Evolutionary conservation across 2,888 invertebrate genomes (phyloP).

Genomic region (Camponotus fellah): DNA sequence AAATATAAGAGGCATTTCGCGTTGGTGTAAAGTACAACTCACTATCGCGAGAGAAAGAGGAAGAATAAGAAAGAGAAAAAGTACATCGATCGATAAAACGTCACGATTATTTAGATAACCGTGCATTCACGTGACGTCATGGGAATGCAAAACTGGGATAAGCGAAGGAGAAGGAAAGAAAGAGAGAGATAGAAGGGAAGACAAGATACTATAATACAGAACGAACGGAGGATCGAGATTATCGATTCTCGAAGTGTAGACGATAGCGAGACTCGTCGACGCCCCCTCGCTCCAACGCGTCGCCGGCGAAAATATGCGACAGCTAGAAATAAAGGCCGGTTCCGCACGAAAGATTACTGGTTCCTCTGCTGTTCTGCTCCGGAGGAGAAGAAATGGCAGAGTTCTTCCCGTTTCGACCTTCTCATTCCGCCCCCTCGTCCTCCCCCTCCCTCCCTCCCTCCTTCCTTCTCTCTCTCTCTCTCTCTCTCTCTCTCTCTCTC

Average conservation of each 20-base stretch:
- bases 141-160: conserved; percentile 15
- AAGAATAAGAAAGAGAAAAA: conserved; percentile 28
- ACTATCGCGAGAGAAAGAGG: conserved; percentile 22
- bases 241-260: conserved; percentile 64
- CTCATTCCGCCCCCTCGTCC: neutral
- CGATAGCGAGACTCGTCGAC: conserved; percentile 28
- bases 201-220: conserved; percentile 4
- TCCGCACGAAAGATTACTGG: conserved; percentile 70
- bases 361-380: conserved; percentile 48
- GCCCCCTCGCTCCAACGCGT: conserved; percentile 38
- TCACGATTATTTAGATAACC: conserved; percentile 68
- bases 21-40: conserved; percentile 54
- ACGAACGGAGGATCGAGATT: conserved; percentile 64
- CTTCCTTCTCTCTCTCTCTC: neutral
- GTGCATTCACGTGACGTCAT: conserved; percentile 58
- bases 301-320: conserved; percentile 66
- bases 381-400: conserved; percentile 26
- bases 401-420: conserved; percentile 33
- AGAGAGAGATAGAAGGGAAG: neutral
- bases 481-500: conserved; percentile 8
- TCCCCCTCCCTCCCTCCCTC: neutral
- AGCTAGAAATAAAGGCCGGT: conserved; percentile 69
- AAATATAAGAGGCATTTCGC: conserved; percentile 39
- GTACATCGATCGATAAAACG: conserved; percentile 62
- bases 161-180: neutral